phyloP scores from a whole-genome alignment of 2,888 invertebrate species.

The Hymenopus coronatus region DNA sequence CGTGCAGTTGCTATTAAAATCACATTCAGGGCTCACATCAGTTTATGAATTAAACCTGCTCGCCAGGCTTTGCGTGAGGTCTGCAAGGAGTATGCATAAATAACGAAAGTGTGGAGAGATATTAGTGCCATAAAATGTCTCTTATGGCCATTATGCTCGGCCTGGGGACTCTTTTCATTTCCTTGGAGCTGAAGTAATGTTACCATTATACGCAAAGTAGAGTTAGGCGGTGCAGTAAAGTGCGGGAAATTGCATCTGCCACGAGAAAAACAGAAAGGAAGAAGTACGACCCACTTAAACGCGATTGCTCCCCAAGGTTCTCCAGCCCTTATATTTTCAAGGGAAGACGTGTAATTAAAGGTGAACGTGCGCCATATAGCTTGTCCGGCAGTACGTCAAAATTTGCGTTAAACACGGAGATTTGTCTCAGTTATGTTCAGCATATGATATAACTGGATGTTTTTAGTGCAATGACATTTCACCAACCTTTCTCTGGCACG shows the following conservation, averaged over 20 bases:
- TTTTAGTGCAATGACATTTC: too few relatives aligned
- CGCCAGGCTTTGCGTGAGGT: too few relatives aligned
- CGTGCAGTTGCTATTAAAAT: not conserved
- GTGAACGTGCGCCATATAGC: not conserved
- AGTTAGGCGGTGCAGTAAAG: not conserved
- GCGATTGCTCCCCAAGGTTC: not conserved
- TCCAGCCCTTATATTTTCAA: not conserved
- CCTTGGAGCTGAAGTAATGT: not conserved
- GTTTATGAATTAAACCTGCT: not conserved
- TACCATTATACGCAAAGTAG: not conserved
- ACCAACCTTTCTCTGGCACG: too few relatives aligned
- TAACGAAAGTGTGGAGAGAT: not conserved
- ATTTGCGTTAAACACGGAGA: not conserved
- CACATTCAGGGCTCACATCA: not conserved
- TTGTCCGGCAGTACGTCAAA: not conserved
- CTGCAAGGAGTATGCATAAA: not conserved
- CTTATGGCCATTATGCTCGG: not conserved
- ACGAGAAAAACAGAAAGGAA: not conserved
- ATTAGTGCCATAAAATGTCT: not conserved
- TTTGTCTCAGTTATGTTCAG: too few relatives aligned
- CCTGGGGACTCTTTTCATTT: not conserved
- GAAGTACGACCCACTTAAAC: not conserved
- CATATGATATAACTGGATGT: too few relatives aligned
- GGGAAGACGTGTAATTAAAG: not conserved
- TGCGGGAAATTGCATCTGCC: not conserved